Base-by-base conservation (phyloP, 2,888 invertebrate species). In the Limnephilus auricula region DNA sequence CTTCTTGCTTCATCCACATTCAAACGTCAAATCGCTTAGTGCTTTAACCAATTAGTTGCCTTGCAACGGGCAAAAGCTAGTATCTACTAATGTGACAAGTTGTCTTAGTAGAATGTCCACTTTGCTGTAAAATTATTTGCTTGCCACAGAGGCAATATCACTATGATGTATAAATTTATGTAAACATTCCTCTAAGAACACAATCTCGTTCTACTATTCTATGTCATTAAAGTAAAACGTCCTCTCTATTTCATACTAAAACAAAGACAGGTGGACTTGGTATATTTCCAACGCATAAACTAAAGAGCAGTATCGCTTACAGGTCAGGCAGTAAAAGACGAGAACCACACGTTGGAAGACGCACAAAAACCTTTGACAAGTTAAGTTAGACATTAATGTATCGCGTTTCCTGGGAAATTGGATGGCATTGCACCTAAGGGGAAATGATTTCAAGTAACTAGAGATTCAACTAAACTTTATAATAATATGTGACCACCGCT, bases 281-380 rank as follows among this genome's bases (percentile, higher is more conserved):
- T 5, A 9, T 65, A 9, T 65, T 65, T 65, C 25, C 65, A 65
- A 65, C 9, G 2, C 65, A 65, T 65, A 65, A 65, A 65, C 25
- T 65, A 65, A 25, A 65, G 65, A 65, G 65, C 65, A 65, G 65
- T 65, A 65, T 65, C 65, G n/a, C 65, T 65, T 65, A 65, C 65
- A 65, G 65, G 25, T 25, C 65, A 65, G 25, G 65, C 65, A 65
- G 65, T 65, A 65, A 65, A 65, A 65, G 25, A 65, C 65, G 65
- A 65, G 65, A 65, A 25, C 65, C 25, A 25, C 65, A 65, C 65
- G 65, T 65, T 25, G 65, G n/a, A n/a, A 65, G 65, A 65, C 65
- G 65, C n/a, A 65, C 65, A 65, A 65, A 65, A 65, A 65, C 65
- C 65, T 65, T 65, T 65, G 65, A 65, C 65, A 65, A 65, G 65